Evolutionary conservation across 2,888 invertebrate species (phyloP).

Genomic region (Epirrhoe tristata): DNA sequence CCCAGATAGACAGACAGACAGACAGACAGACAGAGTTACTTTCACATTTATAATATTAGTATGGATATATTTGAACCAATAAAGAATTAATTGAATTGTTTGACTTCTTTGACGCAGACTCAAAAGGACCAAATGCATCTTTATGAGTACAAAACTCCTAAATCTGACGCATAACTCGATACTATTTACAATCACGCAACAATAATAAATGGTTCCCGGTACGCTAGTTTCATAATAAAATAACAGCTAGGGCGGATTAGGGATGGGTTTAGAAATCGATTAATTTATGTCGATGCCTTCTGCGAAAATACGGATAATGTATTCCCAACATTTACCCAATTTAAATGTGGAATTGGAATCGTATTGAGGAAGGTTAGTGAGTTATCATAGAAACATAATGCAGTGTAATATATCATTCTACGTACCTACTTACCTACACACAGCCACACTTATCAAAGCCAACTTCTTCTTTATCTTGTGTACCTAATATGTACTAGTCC

Average conservation of each 20-base stretch:
- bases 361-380: neutral
- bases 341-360: neutral
- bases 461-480: too few relatives aligned
- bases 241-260: conserved; percentile 45
- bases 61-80: too few relatives aligned
- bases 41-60: too few relatives aligned
- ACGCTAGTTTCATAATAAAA: conserved; percentile 51
- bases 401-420: too few relatives aligned
- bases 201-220: conserved; percentile 61
- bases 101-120: too few relatives aligned
- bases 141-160: conserved; percentile 26
- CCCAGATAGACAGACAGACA: too few relatives aligned
- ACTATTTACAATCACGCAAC: conserved; percentile 59
- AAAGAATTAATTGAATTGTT: too few relatives aligned
- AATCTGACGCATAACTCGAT: conserved; percentile 30
- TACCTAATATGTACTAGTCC: too few relatives aligned
- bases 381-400: too few relatives aligned
- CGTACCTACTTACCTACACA: too few relatives aligned
- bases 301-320: neutral
- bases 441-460: too few relatives aligned
- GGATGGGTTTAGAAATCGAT: conserved; percentile 36
- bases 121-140: neutral
- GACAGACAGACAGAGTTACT: too few relatives aligned
- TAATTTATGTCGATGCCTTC: conserved; percentile 9
- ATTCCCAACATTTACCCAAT: neutral